phyloP scores from a whole-genome alignment of 2,797 vertebrate genomes.

The Vespertilio murinus region DNA sequence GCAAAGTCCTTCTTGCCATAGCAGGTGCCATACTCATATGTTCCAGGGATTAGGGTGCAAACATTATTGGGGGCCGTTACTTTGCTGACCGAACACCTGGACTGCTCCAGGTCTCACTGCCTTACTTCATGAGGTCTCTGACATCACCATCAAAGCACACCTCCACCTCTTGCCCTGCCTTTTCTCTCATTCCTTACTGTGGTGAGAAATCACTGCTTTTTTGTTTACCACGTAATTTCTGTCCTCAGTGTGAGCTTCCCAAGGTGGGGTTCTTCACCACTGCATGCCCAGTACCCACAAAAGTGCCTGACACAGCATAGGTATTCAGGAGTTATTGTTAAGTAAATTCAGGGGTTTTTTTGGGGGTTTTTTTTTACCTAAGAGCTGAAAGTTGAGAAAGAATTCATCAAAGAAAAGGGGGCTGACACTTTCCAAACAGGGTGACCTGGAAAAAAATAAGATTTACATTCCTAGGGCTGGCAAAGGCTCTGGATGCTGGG shows the following conservation, averaged over 20 bases:
- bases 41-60: not conserved
- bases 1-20: not conserved
- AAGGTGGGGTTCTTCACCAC: not conserved
- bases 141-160: not conserved
- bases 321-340: not conserved
- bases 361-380: not conserved
- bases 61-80: fast-evolving
- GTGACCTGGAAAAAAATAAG: not conserved
- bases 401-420: not conserved
- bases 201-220: not conserved
- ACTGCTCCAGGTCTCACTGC: not conserved
- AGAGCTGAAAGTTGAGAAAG: not conserved
- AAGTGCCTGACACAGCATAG: not conserved
- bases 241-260: not conserved
- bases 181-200: not conserved
- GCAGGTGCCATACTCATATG: not conserved
- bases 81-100: not conserved
- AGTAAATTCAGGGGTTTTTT: not conserved
- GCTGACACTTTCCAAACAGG: not conserved
- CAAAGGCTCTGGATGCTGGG: not conserved
- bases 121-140: not conserved
- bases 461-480: not conserved
- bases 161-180: not conserved
- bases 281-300: not conserved
- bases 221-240: not conserved